A percentile compares a stretch with the other conserved stretches of the same genome.
Evolutionary conservation across 2,888 invertebrate species (phyloP).

Genomic region (Xestia c-nigrum): DNA sequence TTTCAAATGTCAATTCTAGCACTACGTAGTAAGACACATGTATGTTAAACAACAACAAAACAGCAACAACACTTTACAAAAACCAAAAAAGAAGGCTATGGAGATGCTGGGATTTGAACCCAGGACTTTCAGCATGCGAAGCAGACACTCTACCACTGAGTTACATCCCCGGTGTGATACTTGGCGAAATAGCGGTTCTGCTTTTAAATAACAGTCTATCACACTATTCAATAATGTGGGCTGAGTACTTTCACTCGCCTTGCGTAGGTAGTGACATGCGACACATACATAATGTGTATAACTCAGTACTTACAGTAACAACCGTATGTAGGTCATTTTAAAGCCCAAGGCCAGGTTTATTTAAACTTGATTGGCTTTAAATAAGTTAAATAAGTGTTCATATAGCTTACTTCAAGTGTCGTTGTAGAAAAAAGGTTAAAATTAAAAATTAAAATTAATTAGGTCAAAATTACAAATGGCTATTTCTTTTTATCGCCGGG

Average conservation of each 20-base stretch:
- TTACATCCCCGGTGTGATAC: slow-evolving; percentile 81
- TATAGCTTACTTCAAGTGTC: neutral
- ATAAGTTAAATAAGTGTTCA: neutral
- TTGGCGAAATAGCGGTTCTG: neutral
- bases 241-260: slow-evolving; percentile 32
- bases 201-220: neutral
- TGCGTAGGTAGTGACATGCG: neutral
- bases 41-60: neutral
- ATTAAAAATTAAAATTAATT: no score
- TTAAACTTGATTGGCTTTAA: neutral
- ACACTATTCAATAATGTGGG: neutral
- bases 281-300: neutral
- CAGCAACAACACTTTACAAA: neutral
- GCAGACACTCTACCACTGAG: slow-evolving; percentile 92
- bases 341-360: neutral
- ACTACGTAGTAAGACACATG: neutral
- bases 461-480: no score
- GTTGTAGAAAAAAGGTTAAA: neutral
- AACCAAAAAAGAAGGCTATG: slow-evolving; percentile 68
- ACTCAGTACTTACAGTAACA: neutral
- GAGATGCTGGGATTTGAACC: slow-evolving; percentile 92
- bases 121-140: slow-evolving; percentile 93
- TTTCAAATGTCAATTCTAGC: neutral
- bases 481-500: no score
- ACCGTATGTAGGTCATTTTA: neutral